phyloP scores from a whole-genome alignment of 2,888 invertebrate species.

The Limnephilus lunatus region DNA sequence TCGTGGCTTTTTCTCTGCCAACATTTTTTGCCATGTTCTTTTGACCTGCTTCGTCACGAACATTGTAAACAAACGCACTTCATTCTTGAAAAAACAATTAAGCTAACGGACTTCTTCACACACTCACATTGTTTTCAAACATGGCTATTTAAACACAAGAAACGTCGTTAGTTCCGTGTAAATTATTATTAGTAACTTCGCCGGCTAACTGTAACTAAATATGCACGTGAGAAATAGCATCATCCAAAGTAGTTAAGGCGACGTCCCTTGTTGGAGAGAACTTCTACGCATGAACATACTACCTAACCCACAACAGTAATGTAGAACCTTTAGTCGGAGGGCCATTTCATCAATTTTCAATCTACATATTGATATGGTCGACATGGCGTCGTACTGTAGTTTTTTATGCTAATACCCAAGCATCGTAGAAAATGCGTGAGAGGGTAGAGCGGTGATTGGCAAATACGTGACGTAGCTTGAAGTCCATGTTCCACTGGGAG shows the following conservation, averaged over 20 bases:
- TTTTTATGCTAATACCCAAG: no score
- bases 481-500: no score
- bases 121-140: not conserved
- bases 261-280: not conserved
- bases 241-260: not conserved
- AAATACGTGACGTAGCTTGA: no score
- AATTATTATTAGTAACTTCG: not conserved
- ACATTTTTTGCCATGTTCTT: not conserved
- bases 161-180: constrained; percentile 6
- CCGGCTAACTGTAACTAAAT: constrained; percentile 38
- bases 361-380: no score
- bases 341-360: no score
- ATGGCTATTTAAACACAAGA: constrained; percentile 6
- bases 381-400: no score
- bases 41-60: not conserved
- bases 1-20: not conserved
- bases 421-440: no score
- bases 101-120: not conserved
- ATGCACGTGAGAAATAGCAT: constrained; percentile 5
- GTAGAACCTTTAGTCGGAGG: no score
- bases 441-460: no score
- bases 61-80: not conserved
- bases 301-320: not conserved
- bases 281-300: not conserved
- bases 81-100: not conserved